Evolutionary conservation across 2,113 vertebrate genomes (phyloP).

Genomic region (Lichenostomus cassidix): DNA sequence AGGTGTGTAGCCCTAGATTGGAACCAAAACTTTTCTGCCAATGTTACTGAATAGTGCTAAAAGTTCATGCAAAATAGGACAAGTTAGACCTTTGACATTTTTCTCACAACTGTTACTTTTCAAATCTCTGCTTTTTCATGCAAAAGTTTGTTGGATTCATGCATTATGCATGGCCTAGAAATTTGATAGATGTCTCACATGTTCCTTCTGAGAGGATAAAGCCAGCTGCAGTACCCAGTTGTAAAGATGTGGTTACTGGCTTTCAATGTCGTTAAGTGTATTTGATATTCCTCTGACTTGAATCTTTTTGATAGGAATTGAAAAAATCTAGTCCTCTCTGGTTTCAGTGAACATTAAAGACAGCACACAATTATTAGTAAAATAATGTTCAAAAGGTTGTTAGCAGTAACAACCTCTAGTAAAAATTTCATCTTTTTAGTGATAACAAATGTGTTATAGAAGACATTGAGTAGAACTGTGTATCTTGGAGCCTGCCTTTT

Average conservation of each 20-base stretch:
- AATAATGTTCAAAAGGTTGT: background rate
- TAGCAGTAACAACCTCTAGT: background rate
- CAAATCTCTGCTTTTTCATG: background rate
- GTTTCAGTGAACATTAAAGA: background rate
- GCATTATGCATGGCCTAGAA: background rate
- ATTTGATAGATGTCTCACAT: background rate
- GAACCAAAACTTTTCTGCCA: constrained; percentile 1
- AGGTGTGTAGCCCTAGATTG: background rate
- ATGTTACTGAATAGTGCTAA: background rate
- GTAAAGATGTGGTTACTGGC: background rate
- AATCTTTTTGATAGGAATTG: background rate
- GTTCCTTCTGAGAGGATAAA: background rate
- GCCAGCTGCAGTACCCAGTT: background rate
- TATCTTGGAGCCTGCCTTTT: background rate
- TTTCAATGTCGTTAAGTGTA: background rate
- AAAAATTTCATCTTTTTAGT: background rate
- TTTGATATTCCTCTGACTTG: background rate
- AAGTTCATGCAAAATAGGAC: background rate
- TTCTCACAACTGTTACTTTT: constrained; percentile 5
- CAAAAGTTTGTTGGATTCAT: background rate
- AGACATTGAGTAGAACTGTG: background rate
- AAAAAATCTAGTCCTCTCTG: background rate
- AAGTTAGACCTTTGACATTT: background rate
- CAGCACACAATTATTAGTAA: background rate
- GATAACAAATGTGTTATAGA: background rate